Evolutionary conservation across 2,113 vertebrate species (phyloP).

Genomic region (Bambusicola thoracicus): DNA sequence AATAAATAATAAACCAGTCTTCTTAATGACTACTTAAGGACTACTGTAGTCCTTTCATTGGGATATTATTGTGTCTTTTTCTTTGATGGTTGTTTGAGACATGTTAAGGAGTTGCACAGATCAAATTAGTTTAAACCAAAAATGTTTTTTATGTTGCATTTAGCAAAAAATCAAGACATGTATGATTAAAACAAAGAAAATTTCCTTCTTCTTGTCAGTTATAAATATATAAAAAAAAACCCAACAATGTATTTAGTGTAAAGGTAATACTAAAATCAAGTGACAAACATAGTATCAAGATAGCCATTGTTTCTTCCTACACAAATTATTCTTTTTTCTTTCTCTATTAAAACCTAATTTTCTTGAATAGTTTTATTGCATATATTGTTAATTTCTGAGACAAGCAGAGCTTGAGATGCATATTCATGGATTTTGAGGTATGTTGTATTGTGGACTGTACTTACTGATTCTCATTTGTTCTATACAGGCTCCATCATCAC

Average conservation of each 20-base stretch:
- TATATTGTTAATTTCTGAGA: conserved; percentile 18
- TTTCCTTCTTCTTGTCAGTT: neutral
- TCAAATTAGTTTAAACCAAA: neutral
- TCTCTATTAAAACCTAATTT: neutral
- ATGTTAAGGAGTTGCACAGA: neutral
- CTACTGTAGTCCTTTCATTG: neutral
- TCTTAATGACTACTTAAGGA: neutral
- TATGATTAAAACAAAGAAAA: neutral
- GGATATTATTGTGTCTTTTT: neutral
- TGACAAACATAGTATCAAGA: neutral
- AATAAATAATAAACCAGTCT: neutral
- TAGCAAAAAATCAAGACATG: neutral
- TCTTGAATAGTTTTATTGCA: neutral
- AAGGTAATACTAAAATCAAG: neutral
- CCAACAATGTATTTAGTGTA: neutral
- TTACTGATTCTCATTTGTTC: conserved; percentile 78
- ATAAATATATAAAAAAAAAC: neutral
- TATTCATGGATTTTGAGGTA: neutral
- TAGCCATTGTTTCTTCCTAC: neutral
- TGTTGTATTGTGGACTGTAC: conserved; percentile 6
- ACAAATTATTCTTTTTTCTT: conserved; percentile 4
- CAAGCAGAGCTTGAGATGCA: neutral
- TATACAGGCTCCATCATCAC: conserved; percentile 86
- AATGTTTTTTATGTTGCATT: neutral
- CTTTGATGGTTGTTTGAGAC: neutral